Conservation (phyloP, 2,888 invertebrate genomes). For the Platycnemis pennipes region DNA sequence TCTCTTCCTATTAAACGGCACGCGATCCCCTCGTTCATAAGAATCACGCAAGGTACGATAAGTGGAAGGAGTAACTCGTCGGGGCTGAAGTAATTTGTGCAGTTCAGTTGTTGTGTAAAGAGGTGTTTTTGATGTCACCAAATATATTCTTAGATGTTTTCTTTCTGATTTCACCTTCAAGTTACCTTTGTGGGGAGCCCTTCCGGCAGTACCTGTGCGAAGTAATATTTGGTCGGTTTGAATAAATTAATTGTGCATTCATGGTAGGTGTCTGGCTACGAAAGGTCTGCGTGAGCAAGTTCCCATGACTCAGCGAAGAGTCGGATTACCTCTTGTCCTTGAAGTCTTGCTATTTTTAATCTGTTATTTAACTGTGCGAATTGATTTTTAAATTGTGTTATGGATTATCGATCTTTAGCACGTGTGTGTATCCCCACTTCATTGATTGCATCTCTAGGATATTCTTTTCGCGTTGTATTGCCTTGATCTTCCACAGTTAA, state of each 20-base stretch:
- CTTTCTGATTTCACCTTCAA: background rate
- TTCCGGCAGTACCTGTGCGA: background rate
- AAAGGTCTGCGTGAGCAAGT: background rate
- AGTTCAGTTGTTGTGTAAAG: background rate
- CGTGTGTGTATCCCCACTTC: background rate
- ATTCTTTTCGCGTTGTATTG: background rate
- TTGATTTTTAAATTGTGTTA: background rate
- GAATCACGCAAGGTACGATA: conserved; percentile 25
- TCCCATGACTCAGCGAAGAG: conserved; percentile 29
- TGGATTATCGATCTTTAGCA: background rate
- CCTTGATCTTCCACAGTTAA: background rate
- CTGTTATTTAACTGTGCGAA: background rate
- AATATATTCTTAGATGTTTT: too few relatives aligned
- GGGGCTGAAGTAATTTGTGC: background rate
- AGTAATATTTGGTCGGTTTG: background rate
- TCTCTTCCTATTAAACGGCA: conserved; percentile 27
- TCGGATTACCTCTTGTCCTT: background rate
- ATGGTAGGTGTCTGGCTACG: background rate
- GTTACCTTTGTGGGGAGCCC: background rate
- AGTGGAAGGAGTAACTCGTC: background rate
- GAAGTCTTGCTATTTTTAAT: background rate
- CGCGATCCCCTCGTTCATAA: conserved; percentile 13
- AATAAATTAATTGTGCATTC: background rate
- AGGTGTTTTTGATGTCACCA: background rate
- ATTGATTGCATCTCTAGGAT: background rate